phyloP scores from a whole-genome alignment of 1,140 invertebrate genomes.

The Diprion similis region DNA sequence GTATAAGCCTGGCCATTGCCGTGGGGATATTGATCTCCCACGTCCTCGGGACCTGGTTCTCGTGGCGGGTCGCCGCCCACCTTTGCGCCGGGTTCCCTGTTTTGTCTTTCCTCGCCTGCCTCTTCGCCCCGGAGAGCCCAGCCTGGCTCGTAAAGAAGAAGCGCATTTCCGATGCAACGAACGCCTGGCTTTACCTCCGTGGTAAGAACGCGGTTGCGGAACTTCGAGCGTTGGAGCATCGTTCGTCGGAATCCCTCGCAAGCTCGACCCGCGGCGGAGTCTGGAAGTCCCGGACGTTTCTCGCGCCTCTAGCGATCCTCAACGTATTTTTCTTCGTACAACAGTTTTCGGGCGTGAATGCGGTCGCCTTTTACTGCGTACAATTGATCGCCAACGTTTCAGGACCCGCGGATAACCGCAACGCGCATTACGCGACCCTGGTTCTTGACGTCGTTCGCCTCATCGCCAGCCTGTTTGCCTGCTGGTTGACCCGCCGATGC shows the following conservation, averaged over 20 bases:
- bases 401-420: slow-evolving; percentile 50
- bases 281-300: slow-evolving; percentile 49
- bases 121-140: slow-evolving; percentile 73
- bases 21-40: slow-evolving; percentile 64
- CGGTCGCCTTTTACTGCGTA: slow-evolving; percentile 76
- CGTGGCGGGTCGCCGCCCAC: slow-evolving; percentile 64
- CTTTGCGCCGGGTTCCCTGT: slow-evolving; percentile 63
- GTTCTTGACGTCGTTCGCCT: slow-evolving; percentile 73
- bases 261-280: no score
- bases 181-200: slow-evolving; percentile 41
- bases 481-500: slow-evolving; percentile 65
- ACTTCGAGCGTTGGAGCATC: neutral
- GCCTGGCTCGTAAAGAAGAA: slow-evolving; percentile 69
- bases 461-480: slow-evolving; percentile 66
- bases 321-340: slow-evolving; percentile 67
- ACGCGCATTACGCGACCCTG: slow-evolving; percentile 68
- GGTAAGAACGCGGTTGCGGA: neutral
- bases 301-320: slow-evolving; percentile 66
- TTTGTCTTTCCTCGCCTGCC: slow-evolving; percentile 55
- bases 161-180: slow-evolving; percentile 57
- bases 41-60: slow-evolving; percentile 64
- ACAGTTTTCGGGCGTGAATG: slow-evolving; percentile 71
- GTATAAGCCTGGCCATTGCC: slow-evolving; percentile 63
- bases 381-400: slow-evolving; percentile 63
- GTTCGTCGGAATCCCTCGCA: neutral